Percentiles rank a stretch among this genome's conserved stretches.
These are phyloP conservation scores for Heliconius aoede DNA, from an alignment of 2,888 invertebrate species.

Conservation along the genomic window DNA sequence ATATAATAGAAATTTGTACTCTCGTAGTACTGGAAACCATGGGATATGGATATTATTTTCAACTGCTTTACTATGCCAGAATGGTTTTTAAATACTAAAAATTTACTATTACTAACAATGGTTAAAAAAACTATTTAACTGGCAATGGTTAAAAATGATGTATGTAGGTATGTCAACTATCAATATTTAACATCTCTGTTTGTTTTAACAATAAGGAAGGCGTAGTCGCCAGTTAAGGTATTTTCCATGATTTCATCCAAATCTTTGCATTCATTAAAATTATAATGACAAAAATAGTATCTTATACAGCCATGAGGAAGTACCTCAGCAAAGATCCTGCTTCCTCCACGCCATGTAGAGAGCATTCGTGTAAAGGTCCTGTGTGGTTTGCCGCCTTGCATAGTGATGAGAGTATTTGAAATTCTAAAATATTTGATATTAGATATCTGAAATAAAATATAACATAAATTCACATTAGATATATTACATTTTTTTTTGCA, in stretches of 20 bases:
- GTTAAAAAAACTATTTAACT: not conserved
- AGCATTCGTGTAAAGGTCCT: conserved; percentile 87
- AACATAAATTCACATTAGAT: not conserved
- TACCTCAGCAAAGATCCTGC: conserved; percentile 87
- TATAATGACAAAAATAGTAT: conserved; percentile 28
- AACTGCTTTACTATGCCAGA: not conserved
- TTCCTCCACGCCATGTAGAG: conserved; percentile 86
- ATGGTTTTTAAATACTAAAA: not conserved
- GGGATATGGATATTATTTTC: too few species aligned
- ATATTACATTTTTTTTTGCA: too few species aligned
- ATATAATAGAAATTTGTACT: not conserved
- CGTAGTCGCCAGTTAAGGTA: conserved; percentile 6
- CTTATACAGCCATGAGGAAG: conserved; percentile 36
- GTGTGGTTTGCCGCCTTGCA: conserved; percentile 87
- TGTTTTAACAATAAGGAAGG: conserved; percentile 19
- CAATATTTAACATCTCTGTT: conserved; percentile 6
- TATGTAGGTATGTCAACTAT: not conserved
- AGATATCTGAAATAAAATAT: conserved; percentile 74
- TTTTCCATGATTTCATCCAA: conserved; percentile 21
- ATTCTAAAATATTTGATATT: conserved; percentile 89
- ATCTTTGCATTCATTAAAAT: not conserved
- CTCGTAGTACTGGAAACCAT: too few species aligned
- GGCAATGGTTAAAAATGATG: not conserved
- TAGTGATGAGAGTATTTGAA: conserved; percentile 89
- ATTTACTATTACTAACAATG: not conserved